Evolutionary conservation across 1,140 invertebrate genomes (phyloP).

Genomic region (Caenorhabditis brenneri): DNA sequence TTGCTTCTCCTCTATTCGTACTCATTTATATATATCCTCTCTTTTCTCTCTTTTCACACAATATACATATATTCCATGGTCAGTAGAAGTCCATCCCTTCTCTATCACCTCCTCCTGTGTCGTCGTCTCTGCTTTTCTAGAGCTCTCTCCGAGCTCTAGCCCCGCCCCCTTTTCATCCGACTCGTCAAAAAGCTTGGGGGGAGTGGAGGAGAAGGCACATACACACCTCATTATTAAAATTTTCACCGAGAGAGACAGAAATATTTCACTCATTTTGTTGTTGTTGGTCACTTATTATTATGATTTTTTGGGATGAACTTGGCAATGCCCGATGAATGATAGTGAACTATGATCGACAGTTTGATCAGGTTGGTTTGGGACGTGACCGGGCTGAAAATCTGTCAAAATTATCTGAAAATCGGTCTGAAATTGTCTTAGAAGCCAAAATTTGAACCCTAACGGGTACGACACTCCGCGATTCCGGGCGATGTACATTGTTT

Average conservation of each 20-base stretch:
- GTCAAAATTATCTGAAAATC: too few species aligned
- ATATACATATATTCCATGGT: not conserved
- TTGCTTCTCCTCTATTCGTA: not conserved
- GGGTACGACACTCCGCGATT: too few species aligned
- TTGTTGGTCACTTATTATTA: slow-evolving; percentile 12
- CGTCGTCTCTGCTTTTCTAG: not conserved
- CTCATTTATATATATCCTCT: not conserved
- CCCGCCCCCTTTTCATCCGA: slow-evolving; percentile 21
- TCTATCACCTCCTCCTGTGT: not conserved
- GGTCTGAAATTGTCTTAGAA: too few species aligned
- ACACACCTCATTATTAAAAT: slow-evolving; percentile 43
- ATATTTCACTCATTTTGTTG: not conserved
- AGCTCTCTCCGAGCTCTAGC: not conserved
- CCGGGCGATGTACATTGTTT: too few species aligned
- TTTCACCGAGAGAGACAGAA: not conserved
- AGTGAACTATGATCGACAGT: slow-evolving; percentile 29
- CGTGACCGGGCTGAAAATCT: too few species aligned
- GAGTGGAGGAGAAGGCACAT: not conserved
- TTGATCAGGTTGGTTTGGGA: not conserved
- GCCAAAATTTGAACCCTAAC: too few species aligned
- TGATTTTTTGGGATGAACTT: not conserved
- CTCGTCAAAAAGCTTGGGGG: not conserved
- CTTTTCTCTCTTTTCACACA: not conserved
- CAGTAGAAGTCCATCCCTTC: not conserved
- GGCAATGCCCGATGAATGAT: not conserved